Base-by-base conservation (phyloP, 1,140 invertebrate genomes). In the Nasonia giraulti region DNA sequence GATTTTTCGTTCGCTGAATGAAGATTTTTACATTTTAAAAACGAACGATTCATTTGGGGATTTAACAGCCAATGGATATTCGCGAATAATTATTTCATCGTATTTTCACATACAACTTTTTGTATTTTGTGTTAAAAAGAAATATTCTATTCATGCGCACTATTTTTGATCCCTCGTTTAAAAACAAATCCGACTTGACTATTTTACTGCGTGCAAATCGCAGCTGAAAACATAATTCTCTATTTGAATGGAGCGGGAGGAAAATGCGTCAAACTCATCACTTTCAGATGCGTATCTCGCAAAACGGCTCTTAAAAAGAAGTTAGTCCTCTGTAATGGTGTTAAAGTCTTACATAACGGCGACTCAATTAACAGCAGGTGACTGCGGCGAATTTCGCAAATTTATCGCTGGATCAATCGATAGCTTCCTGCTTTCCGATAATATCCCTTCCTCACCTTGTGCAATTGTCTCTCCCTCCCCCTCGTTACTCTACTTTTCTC, bases 371-470 rank as follows among this genome's bases (percentile, higher is more conserved):
- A 71, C 68, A 62, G 68, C 68, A 33, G 68, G 68, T 33, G 68
- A 71, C 68, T 12, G 14, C 27, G 23, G 27, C 68, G 27, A 71
- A 71, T 71, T 27, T 71, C 68, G 68, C 27, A 71, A 71, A 62
- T 62, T 71, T 71, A 71, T 71, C 68, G 68, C 10, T 10, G 68
- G 68, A 71, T 71, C 68, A 12, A 71, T 71, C 68, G 68, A 27
- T 33, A 33, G 27, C 68, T 71, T 71, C 14, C 68, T 33, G 68
- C 68, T 71, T 71, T 23, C 68, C 68, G 23, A 33, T 33, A 33
- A 31, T 71, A 71, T 11, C 4, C 27, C 66, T n/a, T 23, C n/a
- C 68, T 71, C 10, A 0, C 31, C 10, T 6, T n/a, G 1, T 27
- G 7, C n/a, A 27, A 71, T 71, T 71, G 27, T 71, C 68, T 33